phyloP scores from a whole-genome alignment of 2,888 invertebrate genomes.

The Hedya salicella region DNA sequence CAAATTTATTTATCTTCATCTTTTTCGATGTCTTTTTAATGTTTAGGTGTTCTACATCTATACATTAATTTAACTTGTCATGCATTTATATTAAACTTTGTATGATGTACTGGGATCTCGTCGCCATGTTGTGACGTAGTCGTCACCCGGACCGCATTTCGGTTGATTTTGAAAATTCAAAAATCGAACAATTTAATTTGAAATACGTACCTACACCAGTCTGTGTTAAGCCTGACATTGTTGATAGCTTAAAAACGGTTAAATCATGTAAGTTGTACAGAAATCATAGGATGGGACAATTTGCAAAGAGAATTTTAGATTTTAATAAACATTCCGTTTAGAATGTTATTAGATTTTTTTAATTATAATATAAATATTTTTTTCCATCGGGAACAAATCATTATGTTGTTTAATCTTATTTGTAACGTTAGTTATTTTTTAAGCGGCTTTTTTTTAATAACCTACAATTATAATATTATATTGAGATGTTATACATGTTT shows the following conservation, averaged over 20 bases:
- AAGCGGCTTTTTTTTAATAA: conserved; percentile 82
- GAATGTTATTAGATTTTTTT: conserved; percentile 83
- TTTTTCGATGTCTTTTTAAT: conserved; percentile 80
- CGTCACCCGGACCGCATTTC: conserved; percentile 81
- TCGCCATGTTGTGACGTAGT: conserved; percentile 63
- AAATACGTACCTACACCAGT: conserved; percentile 70
- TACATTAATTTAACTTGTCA: conserved; percentile 71
- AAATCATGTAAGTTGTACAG: conserved; percentile 84
- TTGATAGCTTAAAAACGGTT: conserved; percentile 80
- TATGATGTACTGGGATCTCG: conserved; percentile 50
- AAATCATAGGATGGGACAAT: conserved; percentile 83
- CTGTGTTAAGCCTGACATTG: conserved; percentile 79
- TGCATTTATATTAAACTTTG: conserved; percentile 75
- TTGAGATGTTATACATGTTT: conserved; percentile 84
- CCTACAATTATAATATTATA: conserved; percentile 80
- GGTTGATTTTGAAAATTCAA: conserved; percentile 57
- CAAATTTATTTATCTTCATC: conserved; percentile 72
- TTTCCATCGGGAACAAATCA: conserved; percentile 84
- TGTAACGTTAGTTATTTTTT: conserved; percentile 84
- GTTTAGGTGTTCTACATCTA: conserved; percentile 60
- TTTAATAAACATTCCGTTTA: conserved; percentile 83
- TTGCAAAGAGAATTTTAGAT: conserved; percentile 84
- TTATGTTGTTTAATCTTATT: conserved; percentile 85
- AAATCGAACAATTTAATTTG: conserved; percentile 69
- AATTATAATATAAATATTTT: conserved; percentile 72